phyloP scores from a whole-genome alignment of 1,140 invertebrate species.

The Pentalonia nigronervosa region DNA sequence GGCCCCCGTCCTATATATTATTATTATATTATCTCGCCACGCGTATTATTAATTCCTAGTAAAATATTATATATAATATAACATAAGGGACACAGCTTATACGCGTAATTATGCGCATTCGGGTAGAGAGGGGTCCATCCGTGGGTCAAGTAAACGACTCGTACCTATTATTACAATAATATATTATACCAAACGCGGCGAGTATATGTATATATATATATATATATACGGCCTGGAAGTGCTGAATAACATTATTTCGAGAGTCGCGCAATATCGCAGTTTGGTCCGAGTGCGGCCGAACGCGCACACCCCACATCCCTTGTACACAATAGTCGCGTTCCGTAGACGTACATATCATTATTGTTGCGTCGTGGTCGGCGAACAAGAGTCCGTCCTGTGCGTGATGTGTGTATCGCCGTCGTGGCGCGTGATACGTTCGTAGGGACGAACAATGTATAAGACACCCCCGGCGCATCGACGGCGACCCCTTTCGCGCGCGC shows the following conservation, averaged over 20 bases:
- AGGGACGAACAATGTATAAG: not conserved
- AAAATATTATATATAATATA: slow-evolving; percentile 21
- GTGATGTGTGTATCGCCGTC: too few species aligned
- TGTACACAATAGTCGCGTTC: not conserved
- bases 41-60: slow-evolving; percentile 32
- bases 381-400: not conserved
- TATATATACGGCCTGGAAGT: not conserved
- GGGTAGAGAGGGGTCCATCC: not conserved
- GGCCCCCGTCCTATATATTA: not conserved
- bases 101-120: not conserved
- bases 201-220: too few species aligned
- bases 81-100: not conserved
- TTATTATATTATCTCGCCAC: not conserved
- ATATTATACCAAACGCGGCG: not conserved
- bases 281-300: not conserved
- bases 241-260: not conserved
- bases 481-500: not conserved
- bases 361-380: not conserved
- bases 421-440: not conserved
- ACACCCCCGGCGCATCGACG: not conserved
- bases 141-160: not conserved
- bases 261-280: not conserved
- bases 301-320: not conserved
- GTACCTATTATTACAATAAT: not conserved
- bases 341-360: not conserved